These are phyloP conservation scores for Achatina immaculata DNA, from an alignment of 1,140 invertebrate species.

Conservation along the genomic window DNA sequence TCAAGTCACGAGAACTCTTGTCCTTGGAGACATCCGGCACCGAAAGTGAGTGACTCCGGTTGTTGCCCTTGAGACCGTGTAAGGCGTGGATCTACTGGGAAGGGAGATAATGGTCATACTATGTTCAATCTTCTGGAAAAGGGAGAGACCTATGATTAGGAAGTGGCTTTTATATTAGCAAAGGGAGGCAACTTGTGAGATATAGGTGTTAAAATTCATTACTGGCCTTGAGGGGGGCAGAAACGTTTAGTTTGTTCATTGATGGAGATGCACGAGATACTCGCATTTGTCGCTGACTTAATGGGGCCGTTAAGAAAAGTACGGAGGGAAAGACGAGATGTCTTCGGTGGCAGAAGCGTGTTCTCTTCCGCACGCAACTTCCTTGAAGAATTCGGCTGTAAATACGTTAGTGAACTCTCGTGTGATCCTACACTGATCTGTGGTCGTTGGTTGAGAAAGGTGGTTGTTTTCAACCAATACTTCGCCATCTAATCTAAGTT, in stretches of 20 bases:
- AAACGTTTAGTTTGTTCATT: background rate
- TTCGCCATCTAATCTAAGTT: too few species aligned
- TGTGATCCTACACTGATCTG: too few species aligned
- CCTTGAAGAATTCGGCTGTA: too few species aligned
- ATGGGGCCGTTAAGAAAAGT: too few species aligned
- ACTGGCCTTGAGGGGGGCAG: background rate
- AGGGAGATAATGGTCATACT: background rate
- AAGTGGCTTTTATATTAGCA: background rate
- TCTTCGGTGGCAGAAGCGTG: too few species aligned
- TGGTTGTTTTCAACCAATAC: too few species aligned
- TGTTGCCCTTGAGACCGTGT: background rate
- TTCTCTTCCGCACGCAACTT: too few species aligned
- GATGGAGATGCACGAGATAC: background rate
- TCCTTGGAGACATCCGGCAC: background rate
- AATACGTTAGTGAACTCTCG: too few species aligned
- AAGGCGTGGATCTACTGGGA: background rate
- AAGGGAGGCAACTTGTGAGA: background rate
- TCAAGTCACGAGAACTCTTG: background rate
- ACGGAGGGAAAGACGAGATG: too few species aligned
- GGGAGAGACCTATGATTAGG: background rate
- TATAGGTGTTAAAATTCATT: background rate
- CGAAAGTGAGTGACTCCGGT: background rate
- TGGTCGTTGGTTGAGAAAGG: too few species aligned
- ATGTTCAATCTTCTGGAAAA: background rate
- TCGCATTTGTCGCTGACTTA: too few species aligned